phyloP scores from a whole-genome alignment of 2,113 vertebrate genomes.

The Nymphicus hollandicus region DNA sequence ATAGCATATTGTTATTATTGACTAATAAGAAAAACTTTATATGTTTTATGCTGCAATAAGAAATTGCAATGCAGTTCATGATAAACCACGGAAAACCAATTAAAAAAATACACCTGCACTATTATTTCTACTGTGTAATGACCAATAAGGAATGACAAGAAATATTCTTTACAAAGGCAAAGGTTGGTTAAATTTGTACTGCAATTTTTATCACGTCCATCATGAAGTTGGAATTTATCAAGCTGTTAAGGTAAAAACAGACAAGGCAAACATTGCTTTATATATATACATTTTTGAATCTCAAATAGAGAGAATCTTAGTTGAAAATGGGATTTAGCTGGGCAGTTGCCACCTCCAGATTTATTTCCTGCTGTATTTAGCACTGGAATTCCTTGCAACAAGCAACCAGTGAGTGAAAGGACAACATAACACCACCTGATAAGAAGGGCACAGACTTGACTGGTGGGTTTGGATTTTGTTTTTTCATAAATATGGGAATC shows the following conservation, averaged over 20 bases:
- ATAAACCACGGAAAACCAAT: not conserved
- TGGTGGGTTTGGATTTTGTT: not conserved
- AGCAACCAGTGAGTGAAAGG: conserved; percentile 62
- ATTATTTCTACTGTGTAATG: not conserved
- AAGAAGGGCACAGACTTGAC: conserved; percentile 15
- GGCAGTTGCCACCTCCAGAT: not conserved
- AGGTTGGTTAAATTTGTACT: not conserved
- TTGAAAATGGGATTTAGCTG: not conserved
- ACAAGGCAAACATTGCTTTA: not conserved
- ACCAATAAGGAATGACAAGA: not conserved
- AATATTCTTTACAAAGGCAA: not conserved
- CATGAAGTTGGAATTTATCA: not conserved
- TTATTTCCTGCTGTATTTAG: not conserved
- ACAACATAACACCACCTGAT: conserved; percentile 52
- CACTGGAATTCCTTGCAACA: not conserved
- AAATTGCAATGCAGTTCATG: not conserved
- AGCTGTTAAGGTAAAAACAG: not conserved
- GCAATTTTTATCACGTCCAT: not conserved
- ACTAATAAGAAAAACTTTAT: not conserved
- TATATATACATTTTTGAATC: not conserved
- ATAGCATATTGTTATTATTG: not conserved
- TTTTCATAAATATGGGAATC: not conserved
- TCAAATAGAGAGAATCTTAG: not conserved
- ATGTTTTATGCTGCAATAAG: not conserved
- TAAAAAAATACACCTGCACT: not conserved